A percentile compares a stretch with the other conserved stretches of the same genome.
Conservation (phyloP, 2,888 invertebrate genomes). For the Agapostemon virescens region DNA sequence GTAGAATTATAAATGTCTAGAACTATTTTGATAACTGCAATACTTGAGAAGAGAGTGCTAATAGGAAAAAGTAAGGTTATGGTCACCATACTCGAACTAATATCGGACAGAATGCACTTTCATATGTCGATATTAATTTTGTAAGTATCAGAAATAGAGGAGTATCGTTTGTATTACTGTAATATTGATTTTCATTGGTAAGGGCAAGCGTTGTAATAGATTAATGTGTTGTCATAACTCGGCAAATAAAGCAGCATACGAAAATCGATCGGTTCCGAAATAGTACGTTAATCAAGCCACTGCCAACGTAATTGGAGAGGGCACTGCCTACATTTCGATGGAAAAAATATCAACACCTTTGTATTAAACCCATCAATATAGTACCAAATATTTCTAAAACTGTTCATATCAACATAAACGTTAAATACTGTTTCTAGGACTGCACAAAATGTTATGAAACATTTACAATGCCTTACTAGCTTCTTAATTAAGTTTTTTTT, state of each 20-base stretch:
- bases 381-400: neutral
- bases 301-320: slow-evolving; percentile 33
- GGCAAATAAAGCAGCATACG: slow-evolving; percentile 20
- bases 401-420: neutral
- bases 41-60: neutral
- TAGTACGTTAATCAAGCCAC: slow-evolving; percentile 31
- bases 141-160: neutral
- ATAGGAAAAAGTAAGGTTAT: neutral
- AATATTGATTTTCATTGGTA: neutral
- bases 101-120: neutral
- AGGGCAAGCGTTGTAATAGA: slow-evolving; percentile 6
- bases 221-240: slow-evolving; percentile 7
- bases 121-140: neutral
- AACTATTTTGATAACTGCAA: neutral
- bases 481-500: neutral
- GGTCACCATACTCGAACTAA: neutral
- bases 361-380: neutral
- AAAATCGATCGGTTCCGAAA: slow-evolving; percentile 57
- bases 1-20: neutral
- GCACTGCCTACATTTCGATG: neutral
- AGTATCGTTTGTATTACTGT: neutral
- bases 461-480: neutral
- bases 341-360: neutral
- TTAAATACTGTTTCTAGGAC: neutral
- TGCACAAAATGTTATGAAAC: neutral